Conservation (phyloP, 2,113 vertebrate genomes). For the Centropus bengalensis region DNA sequence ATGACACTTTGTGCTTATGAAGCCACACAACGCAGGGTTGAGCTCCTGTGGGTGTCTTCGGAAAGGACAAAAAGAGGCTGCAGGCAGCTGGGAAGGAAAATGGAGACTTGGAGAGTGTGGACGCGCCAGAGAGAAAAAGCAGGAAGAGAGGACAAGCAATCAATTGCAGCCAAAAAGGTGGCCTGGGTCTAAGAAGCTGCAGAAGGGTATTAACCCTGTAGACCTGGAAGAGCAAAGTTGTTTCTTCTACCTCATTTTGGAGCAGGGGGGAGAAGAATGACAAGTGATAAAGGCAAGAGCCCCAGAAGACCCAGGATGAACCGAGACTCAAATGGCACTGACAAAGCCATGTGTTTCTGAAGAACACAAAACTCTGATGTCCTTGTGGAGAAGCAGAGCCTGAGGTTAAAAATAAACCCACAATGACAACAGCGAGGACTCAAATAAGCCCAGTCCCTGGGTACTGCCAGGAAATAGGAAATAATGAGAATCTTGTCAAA, state of each 20-base stretch:
- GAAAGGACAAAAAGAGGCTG: not conserved
- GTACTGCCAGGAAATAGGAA: slow-evolving; percentile 50
- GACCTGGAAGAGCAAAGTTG: not conserved
- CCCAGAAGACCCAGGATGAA: not conserved
- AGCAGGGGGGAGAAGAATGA: not conserved
- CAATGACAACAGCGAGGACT: slow-evolving; percentile 59
- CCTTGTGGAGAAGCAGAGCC: slow-evolving; percentile 53
- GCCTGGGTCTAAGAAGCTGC: not conserved
- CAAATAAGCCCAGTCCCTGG: slow-evolving; percentile 62
- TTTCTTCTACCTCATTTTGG: not conserved
- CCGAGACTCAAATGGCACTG: not conserved
- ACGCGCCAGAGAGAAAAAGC: not conserved
- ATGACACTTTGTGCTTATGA: not conserved
- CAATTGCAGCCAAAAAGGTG: not conserved
- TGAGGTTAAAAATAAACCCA: slow-evolving; percentile 65
- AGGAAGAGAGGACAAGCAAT: not conserved
- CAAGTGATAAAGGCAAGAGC: not conserved
- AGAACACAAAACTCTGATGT: slow-evolving; percentile 36
- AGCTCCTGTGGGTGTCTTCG: not conserved
- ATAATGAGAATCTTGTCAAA: slow-evolving; percentile 69
- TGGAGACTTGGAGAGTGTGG: accelerated
- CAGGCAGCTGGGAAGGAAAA: not conserved
- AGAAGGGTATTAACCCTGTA: not conserved
- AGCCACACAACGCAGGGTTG: not conserved
- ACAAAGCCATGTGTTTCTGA: not conserved